These are phyloP conservation scores for Heliconius eleuchia DNA, from an alignment of 1,140 invertebrate species.

Conservation along the genomic window DNA sequence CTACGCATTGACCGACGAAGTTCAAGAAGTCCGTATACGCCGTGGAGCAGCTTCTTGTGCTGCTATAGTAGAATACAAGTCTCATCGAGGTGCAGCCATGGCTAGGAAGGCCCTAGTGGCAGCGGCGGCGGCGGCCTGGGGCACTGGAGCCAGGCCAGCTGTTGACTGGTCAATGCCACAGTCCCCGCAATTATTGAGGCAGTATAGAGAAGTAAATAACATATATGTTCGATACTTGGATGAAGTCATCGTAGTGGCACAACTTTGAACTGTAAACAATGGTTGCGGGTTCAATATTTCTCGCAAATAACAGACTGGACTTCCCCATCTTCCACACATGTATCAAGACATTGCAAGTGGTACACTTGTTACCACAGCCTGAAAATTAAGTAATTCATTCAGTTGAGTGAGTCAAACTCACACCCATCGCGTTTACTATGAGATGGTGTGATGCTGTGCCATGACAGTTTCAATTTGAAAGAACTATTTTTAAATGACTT, in stretches of 20 bases:
- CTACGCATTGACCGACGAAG: slow-evolving; percentile 72
- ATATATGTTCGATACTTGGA: neutral
- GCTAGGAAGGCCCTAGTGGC: slow-evolving; percentile 70
- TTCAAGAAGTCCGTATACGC: slow-evolving; percentile 70
- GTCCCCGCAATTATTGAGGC: slow-evolving; percentile 67
- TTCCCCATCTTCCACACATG: too few species aligned
- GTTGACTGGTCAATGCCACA: slow-evolving; percentile 75
- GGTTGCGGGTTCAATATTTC: too few species aligned
- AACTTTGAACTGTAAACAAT: too few species aligned
- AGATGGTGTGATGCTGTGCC: neutral
- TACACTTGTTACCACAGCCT: too few species aligned
- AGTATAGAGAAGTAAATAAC: slow-evolving; percentile 65
- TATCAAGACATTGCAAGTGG: too few species aligned
- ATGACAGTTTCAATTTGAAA: too few species aligned
- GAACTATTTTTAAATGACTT: too few species aligned
- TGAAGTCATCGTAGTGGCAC: too few species aligned
- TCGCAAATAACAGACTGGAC: too few species aligned
- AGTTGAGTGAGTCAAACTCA: too few species aligned
- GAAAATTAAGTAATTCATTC: too few species aligned
- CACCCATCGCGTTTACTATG: too few species aligned
- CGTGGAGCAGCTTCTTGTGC: slow-evolving; percentile 63
- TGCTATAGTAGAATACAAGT: slow-evolving; percentile 73
- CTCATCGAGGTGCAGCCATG: slow-evolving; percentile 73
- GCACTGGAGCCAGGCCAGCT: slow-evolving; percentile 64
- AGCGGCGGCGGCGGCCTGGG: slow-evolving; percentile 68